A percentile compares a stretch with the other conserved stretches of the same genome.
Conservation (phyloP, 2,113 vertebrate genomes). For the Garra rufa region DNA sequence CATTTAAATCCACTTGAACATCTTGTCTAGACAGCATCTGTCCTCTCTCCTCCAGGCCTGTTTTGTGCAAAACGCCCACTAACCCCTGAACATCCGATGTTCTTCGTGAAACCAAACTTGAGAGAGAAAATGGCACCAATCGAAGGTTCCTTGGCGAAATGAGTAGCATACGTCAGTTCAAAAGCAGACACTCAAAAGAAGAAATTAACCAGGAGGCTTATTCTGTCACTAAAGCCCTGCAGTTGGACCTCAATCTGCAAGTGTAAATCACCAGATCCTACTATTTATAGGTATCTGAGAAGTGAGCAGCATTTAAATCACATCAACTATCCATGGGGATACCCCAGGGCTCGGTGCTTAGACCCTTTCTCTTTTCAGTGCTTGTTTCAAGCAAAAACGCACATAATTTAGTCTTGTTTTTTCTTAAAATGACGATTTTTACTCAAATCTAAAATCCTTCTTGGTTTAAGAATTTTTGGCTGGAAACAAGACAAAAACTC, state of each 20-base stretch:
- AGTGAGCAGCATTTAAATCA: neutral
- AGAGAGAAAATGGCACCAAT: neutral
- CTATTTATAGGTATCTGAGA: neutral
- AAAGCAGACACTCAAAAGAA: neutral
- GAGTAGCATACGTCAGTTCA: neutral
- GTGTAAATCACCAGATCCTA: neutral
- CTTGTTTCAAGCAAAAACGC: no score
- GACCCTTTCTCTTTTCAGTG: neutral
- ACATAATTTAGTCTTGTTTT: no score
- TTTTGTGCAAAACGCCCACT: neutral
- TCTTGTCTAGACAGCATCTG: conserved; percentile 19
- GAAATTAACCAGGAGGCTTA: neutral
- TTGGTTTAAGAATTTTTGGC: no score
- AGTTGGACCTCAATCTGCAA: neutral
- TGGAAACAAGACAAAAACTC: no score
- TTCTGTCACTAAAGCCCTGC: neutral
- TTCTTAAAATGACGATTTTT: no score
- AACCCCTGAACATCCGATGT: neutral
- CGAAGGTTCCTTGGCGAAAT: neutral
- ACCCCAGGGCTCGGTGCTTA: neutral
- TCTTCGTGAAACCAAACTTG: neutral
- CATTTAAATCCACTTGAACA: conserved; percentile 22
- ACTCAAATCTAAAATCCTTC: no score
- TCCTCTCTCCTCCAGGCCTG: neutral
- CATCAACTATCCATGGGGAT: neutral